Conservation (phyloP, 2,113 vertebrate species). For the Pterocles burchelli region DNA sequence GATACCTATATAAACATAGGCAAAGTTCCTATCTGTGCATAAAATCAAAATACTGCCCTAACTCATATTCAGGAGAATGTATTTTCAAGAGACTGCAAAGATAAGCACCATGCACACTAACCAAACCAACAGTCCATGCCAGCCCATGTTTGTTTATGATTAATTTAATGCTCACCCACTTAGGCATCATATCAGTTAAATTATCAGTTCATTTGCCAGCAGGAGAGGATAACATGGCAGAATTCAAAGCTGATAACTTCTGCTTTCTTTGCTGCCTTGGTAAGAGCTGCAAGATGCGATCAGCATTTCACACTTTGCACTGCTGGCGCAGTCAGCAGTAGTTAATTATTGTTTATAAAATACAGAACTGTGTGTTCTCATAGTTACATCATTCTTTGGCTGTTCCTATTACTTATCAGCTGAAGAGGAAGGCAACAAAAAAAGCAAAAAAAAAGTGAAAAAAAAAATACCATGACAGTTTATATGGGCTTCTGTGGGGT, state of each 20-base stretch:
- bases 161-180: neutral
- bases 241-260: neutral
- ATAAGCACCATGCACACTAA: neutral
- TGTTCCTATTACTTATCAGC: neutral
- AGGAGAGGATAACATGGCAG: neutral
- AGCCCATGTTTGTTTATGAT: neutral
- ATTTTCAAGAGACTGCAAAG: neutral
- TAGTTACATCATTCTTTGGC: constrained; percentile 17
- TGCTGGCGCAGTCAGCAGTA: neutral
- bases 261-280: neutral
- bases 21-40: neutral
- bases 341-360: constrained; percentile 52
- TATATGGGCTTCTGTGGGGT: neutral
- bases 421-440: neutral
- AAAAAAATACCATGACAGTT: neutral
- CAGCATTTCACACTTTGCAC: neutral
- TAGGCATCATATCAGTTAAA: neutral
- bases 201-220: neutral
- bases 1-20: neutral
- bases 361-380: constrained; percentile 18
- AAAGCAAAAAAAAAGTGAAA: neutral
- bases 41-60: neutral
- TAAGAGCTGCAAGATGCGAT: neutral
- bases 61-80: neutral
- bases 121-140: neutral